phyloP scores from a whole-genome alignment of 2,888 invertebrate species.

The Archips xylosteana region DNA sequence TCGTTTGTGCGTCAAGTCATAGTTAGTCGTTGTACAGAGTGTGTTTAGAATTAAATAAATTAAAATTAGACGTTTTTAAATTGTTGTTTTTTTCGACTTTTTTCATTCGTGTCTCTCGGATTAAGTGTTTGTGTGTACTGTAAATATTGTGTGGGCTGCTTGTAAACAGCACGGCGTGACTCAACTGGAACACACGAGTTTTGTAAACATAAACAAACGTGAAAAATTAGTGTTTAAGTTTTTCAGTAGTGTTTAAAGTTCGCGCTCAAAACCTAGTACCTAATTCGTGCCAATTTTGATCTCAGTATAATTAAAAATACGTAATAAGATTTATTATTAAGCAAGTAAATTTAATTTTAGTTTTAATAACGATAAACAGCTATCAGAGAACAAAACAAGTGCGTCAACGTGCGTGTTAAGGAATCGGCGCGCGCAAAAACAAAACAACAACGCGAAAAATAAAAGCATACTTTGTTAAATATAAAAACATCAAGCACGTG shows the following conservation, averaged over 20 bases:
- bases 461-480: slow-evolving; percentile 39
- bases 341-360: background rate
- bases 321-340: background rate
- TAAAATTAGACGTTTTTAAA: slow-evolving; percentile 15
- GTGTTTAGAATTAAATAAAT: slow-evolving; percentile 23
- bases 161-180: slow-evolving; percentile 80
- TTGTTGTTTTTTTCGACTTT: slow-evolving; percentile 10
- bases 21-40: slow-evolving; percentile 78
- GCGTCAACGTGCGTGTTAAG: slow-evolving; percentile 19
- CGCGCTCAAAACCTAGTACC: slow-evolving; percentile 50
- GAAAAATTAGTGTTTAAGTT: slow-evolving; percentile 31
- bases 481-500: slow-evolving; percentile 44
- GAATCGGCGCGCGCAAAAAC: slow-evolving; percentile 27
- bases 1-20: slow-evolving; percentile 84
- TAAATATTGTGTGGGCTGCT: slow-evolving; percentile 53
- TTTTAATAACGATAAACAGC: slow-evolving; percentile 1
- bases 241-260: slow-evolving; percentile 19
- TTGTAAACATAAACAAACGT: slow-evolving; percentile 60
- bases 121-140: slow-evolving; percentile 50
- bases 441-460: slow-evolving; percentile 56
- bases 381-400: slow-evolving; percentile 7
- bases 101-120: slow-evolving; percentile 6
- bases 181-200: slow-evolving; percentile 49
- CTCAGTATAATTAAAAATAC: slow-evolving; percentile 17
- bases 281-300: slow-evolving; percentile 51